Evolutionary conservation across 2,888 invertebrate genomes (phyloP), one percentile per base, ranked within the genome.

Genomic region (Seira musarum): DNA sequence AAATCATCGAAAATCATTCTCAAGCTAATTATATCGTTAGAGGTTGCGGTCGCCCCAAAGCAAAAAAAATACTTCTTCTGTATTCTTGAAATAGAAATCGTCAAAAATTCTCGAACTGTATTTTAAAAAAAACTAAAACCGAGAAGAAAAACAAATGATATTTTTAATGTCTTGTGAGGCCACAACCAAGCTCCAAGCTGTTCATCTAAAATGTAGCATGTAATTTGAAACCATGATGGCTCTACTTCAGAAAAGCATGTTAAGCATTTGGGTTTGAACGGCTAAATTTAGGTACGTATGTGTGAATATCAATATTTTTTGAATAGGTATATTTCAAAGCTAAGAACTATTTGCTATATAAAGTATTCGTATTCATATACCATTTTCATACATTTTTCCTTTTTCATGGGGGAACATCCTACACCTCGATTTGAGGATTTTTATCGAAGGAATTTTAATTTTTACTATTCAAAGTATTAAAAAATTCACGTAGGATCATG

Each of bases 1-100:
- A 92, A 77, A 64, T 69, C 61, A 25, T 49, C 22, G 46, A 57
- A 73, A 67, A 67, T 25, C 57, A 40, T 40, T 69, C 53, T 17
- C 25, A 78, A 71, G 46, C 66, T 78, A 67, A 78, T 78, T 71
- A 78, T 68, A 24, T 61, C 69, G 78, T 78, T 67, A 66, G 77
- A 70, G 61, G 64, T 22, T 78, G 78, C 21, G 78, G 71, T 72
- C 66, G 60, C 67, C 53, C 66, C 22, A 60, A 61, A 60, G 5
- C 15, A 21, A 6, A 15, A 3, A 72, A 63, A 63, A 71, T 61
- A 46, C 24, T n/a, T 17, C 15, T 53, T 69, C 22, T 2, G n/a
- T 15, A 6, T 25, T 65, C 19, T 17, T 65, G 65, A 25, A 25
- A 17, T 65, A 65, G 25, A 17, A 65, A 30, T 17, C 17, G 35